Conservation (phyloP, 2,888 invertebrate species). For the Ophioninae sp. region DNA sequence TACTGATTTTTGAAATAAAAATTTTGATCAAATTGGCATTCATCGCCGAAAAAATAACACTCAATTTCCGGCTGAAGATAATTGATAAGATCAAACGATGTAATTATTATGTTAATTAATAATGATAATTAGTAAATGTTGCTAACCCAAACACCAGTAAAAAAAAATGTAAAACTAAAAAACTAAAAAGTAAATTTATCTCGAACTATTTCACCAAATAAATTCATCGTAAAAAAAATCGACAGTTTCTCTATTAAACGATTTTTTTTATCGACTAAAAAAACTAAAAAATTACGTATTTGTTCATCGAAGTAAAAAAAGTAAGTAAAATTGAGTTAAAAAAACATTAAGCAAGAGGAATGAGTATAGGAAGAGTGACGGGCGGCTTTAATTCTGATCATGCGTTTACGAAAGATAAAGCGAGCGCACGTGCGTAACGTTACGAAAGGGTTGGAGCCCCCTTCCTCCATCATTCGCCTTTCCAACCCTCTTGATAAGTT, state of each 20-base stretch:
- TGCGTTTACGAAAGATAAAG: conserved; percentile 71
- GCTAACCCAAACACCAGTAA: too few species aligned
- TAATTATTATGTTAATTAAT: too few species aligned
- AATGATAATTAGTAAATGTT: too few species aligned
- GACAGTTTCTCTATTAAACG: too few species aligned
- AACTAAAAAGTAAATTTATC: too few species aligned
- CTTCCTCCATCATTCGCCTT: conserved; percentile 27
- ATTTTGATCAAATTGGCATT: background rate
- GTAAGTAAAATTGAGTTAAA: background rate
- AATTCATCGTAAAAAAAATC: too few species aligned
- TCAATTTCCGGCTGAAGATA: background rate
- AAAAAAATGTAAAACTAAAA: too few species aligned
- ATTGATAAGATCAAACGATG: too few species aligned
- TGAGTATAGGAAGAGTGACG: background rate
- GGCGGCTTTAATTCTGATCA: conserved; percentile 79
- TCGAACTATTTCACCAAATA: too few species aligned
- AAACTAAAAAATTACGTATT: too few species aligned
- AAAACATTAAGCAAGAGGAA: background rate
- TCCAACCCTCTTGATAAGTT: conserved; percentile 62
- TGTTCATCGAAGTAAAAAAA: background rate
- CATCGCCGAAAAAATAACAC: background rate
- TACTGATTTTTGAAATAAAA: too few species aligned
- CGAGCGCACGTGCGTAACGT: conserved; percentile 76
- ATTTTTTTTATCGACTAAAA: too few species aligned
- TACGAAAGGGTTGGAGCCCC: conserved; percentile 66